Conservation (phyloP, 2,113 vertebrate genomes). For the Halcyon senegalensis region DNA sequence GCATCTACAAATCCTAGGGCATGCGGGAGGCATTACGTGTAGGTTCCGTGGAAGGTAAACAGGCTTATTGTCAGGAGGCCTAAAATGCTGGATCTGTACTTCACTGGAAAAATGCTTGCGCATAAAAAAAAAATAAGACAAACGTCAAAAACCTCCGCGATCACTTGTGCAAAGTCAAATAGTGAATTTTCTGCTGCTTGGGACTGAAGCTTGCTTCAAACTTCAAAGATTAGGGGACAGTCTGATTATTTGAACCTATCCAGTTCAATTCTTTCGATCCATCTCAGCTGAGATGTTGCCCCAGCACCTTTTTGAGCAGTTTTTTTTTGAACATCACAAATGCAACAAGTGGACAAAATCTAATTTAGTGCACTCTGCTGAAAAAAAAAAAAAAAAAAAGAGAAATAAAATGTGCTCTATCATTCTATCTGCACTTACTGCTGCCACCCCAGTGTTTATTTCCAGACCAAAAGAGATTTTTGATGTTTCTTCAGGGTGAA, state of each 20-base stretch:
- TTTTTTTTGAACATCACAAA: neutral
- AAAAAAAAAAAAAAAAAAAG: neutral
- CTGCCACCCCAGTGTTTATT: neutral
- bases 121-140: neutral
- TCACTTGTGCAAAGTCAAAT: neutral
- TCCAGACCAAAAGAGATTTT: neutral
- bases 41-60: neutral
- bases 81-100: neutral
- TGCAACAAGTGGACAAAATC: neutral
- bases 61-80: neutral
- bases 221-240: neutral
- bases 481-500: neutral
- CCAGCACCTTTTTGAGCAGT: neutral
- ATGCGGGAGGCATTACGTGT: neutral
- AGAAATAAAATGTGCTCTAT: neutral
- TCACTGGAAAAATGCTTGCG: neutral
- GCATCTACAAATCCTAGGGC: neutral
- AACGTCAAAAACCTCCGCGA: neutral
- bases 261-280: neutral
- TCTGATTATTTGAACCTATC: neutral
- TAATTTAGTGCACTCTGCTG: neutral
- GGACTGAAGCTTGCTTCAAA: neutral
- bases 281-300: neutral
- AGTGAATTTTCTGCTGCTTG: neutral
- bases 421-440: neutral